Conservation (phyloP, 2,113 vertebrate genomes). For the Rhinogobius similis region DNA sequence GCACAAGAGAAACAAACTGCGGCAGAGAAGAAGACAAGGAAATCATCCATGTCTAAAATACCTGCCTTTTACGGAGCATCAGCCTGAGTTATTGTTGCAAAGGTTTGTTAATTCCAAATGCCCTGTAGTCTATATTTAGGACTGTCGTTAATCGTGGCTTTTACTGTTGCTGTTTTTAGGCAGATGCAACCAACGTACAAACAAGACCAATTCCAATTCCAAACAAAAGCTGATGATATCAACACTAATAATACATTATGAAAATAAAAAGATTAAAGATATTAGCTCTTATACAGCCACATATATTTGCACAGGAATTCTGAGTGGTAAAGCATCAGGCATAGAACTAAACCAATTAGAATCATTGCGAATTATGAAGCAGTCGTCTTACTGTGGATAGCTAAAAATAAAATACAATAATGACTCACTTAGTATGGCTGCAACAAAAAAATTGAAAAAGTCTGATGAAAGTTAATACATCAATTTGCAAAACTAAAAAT, state of each 20-base stretch:
- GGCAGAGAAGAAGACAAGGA: slow-evolving; percentile 13
- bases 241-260: not conserved
- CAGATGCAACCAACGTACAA: slow-evolving; percentile 31
- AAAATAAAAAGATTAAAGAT: not conserved
- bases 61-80: slow-evolving; percentile 66
- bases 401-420: not conserved
- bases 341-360: not conserved
- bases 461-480: not conserved
- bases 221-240: not conserved
- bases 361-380: not conserved
- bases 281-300: not conserved
- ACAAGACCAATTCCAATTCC: not conserved
- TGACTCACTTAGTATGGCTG: not conserved
- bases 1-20: slow-evolving; percentile 23
- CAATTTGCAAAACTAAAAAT: not conserved
- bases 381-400: not conserved
- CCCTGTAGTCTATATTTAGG: slow-evolving; percentile 77
- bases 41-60: slow-evolving; percentile 78
- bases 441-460: not conserved
- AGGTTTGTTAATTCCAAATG: slow-evolving; percentile 75
- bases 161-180: slow-evolving; percentile 26
- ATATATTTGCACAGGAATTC: not conserved
- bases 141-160: slow-evolving; percentile 55
- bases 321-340: not conserved
- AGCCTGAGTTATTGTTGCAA: slow-evolving; percentile 58